A percentile compares a stretch with the other conserved stretches of the same genome.
phyloP scores from a whole-genome alignment of 2,797 vertebrate species.

The Apodemus agrarius region DNA sequence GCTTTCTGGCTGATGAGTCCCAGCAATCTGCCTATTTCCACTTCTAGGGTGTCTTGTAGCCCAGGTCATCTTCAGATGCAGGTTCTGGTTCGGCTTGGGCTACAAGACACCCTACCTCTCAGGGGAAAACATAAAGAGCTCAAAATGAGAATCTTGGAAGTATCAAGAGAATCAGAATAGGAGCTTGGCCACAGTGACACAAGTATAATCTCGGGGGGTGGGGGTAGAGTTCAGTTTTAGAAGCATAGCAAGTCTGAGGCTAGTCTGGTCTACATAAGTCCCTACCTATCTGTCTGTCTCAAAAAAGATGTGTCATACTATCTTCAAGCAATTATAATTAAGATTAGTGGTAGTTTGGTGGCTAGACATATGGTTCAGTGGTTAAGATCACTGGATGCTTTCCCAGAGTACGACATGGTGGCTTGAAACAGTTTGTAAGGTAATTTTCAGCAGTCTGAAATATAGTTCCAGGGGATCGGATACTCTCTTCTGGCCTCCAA shows the following conservation, averaged over 20 bases:
- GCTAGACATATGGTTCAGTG: background rate
- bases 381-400: background rate
- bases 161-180: background rate
- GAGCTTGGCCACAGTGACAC: background rate
- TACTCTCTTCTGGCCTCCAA: background rate
- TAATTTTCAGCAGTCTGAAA: background rate
- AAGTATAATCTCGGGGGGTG: too few species aligned
- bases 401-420: background rate
- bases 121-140: background rate
- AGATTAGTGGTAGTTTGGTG: slow-evolving; percentile 35
- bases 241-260: background rate
- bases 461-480: background rate
- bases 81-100: background rate
- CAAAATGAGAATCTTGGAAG: slow-evolving; percentile 44
- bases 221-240: background rate
- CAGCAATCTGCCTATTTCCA: too few species aligned
- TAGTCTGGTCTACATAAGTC: background rate
- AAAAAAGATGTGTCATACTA: slow-evolving; percentile 12
- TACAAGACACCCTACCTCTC: background rate
- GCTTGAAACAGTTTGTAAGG: background rate
- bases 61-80: background rate
- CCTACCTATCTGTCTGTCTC: background rate
- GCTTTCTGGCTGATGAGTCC: too few species aligned
- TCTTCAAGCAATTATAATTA: background rate
- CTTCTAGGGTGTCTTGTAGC: too few species aligned